Evolutionary conservation across 2,797 vertebrate species (phyloP).

Genomic region (Gallinago stenura): DNA sequence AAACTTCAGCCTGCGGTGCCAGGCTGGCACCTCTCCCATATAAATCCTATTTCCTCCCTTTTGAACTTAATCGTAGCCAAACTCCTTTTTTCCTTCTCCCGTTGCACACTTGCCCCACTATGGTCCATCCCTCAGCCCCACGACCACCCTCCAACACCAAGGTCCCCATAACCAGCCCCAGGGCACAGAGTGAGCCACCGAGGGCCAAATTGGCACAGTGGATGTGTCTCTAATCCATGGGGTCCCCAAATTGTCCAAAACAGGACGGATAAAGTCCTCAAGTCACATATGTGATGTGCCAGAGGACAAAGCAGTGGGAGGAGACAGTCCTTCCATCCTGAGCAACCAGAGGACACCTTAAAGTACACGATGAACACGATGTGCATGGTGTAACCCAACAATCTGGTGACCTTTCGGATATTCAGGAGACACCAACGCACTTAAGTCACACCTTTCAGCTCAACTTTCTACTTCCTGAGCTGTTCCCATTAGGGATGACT

Average conservation of each 20-base stretch:
- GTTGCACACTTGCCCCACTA: background rate
- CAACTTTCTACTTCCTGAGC: background rate
- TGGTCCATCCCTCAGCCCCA: fast-evolving
- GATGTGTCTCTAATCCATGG: fast-evolving
- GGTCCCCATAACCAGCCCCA: background rate
- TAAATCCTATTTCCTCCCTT: background rate
- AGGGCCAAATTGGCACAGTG: fast-evolving
- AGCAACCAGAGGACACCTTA: background rate
- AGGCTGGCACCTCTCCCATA: background rate
- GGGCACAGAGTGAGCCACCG: fast-evolving
- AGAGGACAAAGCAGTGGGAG: fast-evolving
- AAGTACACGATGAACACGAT: fast-evolving
- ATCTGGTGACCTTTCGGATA: background rate
- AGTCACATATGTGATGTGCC: fast-evolving
- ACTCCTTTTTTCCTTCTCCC: background rate
- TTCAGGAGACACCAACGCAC: background rate
- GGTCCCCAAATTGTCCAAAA: background rate
- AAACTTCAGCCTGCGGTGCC: background rate
- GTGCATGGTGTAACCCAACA: fast-evolving
- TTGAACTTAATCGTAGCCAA: background rate
- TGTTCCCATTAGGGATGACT: background rate
- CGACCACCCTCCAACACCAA: fast-evolving
- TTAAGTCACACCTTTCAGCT: background rate
- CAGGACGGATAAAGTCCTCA: fast-evolving
- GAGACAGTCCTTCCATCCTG: background rate